phyloP scores from a whole-genome alignment of 2,797 vertebrate genomes.

The Hyperoplus immaculatus region DNA sequence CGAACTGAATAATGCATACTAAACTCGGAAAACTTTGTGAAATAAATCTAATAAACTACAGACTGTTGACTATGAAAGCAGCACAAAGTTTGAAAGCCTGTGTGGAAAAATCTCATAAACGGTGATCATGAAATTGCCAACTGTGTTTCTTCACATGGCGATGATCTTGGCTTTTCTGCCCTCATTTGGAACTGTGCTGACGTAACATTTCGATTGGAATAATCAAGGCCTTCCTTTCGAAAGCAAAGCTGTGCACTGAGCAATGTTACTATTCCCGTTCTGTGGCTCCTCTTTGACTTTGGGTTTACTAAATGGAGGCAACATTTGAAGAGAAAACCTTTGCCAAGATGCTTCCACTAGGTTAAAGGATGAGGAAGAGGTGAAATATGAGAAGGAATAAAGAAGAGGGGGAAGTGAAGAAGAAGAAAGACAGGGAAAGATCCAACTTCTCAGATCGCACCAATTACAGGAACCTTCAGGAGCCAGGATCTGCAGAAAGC shows the following conservation, averaged over 20 bases:
- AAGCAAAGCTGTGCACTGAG: conserved; percentile 40
- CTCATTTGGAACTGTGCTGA: conserved; percentile 64
- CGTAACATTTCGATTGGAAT: conserved; percentile 72
- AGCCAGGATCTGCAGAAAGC: conserved; percentile 81
- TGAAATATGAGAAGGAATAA: conserved; percentile 41
- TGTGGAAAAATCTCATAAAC: conserved; percentile 62
- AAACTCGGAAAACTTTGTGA: background rate
- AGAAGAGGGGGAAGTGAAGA: conserved; percentile 39
- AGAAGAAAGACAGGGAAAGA: conserved; percentile 70
- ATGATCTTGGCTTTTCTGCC: conserved; percentile 65
- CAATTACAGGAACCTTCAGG: conserved; percentile 82
- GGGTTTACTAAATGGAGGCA: conserved; percentile 63
- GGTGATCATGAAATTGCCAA: conserved; percentile 66
- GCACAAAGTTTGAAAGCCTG: conserved; percentile 42
- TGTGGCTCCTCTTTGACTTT: conserved; percentile 57
- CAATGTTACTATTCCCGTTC: conserved; percentile 40
- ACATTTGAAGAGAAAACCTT: conserved; percentile 25
- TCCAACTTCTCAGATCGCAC: conserved; percentile 72
- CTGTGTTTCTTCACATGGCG: conserved; percentile 67
- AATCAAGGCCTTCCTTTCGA: conserved; percentile 56
- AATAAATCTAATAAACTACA: background rate
- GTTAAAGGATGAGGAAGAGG: conserved; percentile 52
- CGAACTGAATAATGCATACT: background rate
- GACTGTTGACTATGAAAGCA: conserved; percentile 38
- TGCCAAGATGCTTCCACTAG: conserved; percentile 50